Evolutionary conservation across 2,113 vertebrate genomes (phyloP), one percentile per base, ranked within the genome.

Genomic region (Halcyon malimbica): DNA sequence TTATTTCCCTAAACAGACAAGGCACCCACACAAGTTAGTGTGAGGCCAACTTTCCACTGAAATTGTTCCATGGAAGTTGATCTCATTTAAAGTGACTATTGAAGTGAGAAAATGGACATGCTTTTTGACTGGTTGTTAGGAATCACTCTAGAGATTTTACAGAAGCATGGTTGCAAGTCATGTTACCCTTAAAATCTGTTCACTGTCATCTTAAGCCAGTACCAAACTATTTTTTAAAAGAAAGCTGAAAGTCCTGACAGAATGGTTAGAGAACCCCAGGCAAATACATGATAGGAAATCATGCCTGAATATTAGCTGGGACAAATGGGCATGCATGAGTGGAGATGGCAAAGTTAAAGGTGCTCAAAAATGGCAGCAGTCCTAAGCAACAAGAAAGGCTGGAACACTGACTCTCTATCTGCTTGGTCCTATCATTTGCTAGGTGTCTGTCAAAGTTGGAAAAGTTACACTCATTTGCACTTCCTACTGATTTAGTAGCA

Each of bases 1-100:
- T 80, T 16, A 54, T 90, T 86, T 89, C 29, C 68, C 80, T 93
- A 77, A 89, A 59, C 11, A 70, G 60, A 77, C 37, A 80, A 95
- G 59, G 79, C 29, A 90, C 31, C 31, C 37, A 67, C 54, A 90
- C 46, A 74, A 81, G 68, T 70, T 65, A 88, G 31, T 4, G 25
- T 37, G 14, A 17, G 42, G 67, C 18, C 48, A 90, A 17, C 44
- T 80, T 77, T 39, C 21, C 37, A 80, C 24, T 65, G 37, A 89
- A 83, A 60, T 48, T 24, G 62, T 25, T 73, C 57, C 33, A 42
- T 51, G 35, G 33, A 82, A 78, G 26, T 11, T 64, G 39, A 89
- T 56, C n/a, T 69, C 71, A 46, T 65, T 70, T 78, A n/a, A 91
- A 78, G 33, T 8, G 13, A 41, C 62, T 62, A 33, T 0, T 67